These are phyloP conservation scores for Nemotelus nigrinus DNA, from an alignment of 2,888 invertebrate species.

Conservation along the genomic window DNA sequence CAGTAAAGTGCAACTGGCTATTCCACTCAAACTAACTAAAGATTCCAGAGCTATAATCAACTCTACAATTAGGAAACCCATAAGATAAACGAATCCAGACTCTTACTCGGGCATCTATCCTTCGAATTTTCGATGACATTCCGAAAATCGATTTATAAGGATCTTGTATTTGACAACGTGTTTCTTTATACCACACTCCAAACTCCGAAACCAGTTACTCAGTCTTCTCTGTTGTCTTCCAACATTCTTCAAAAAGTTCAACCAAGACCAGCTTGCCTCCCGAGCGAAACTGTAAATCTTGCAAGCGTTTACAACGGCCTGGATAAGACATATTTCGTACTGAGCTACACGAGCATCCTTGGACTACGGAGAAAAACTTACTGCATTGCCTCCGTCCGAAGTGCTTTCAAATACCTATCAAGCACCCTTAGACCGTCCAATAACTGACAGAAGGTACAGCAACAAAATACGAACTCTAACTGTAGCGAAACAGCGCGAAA, in stretches of 20 bases:
- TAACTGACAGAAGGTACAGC: not conserved
- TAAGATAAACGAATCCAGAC: conserved; percentile 9
- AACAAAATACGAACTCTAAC: not conserved
- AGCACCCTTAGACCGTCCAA: not conserved
- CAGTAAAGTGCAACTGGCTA: too few species aligned
- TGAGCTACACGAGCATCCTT: not conserved
- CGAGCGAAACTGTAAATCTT: too few species aligned
- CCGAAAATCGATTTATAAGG: conserved; percentile 30
- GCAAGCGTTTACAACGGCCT: not conserved
- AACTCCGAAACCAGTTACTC: not conserved
- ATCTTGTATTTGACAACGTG: conserved; percentile 5
- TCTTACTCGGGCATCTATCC: conserved; percentile 6
- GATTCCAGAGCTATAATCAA: not conserved
- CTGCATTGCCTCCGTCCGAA: conserved; percentile 2
- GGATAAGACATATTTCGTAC: conserved; percentile 41
- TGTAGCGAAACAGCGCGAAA: conserved; percentile 9
- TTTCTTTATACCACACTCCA: not conserved
- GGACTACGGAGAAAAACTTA: conserved; percentile 12
- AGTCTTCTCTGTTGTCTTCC: too few species aligned
- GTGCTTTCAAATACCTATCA: conserved; percentile 3
- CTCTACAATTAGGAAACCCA: conserved; percentile 19
- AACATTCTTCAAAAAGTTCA: too few species aligned
- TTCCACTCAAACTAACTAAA: too few species aligned
- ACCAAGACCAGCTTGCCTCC: too few species aligned
- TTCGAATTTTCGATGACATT: conserved; percentile 25